Percentiles rank a stretch among this genome's conserved stretches.
Conservation (phyloP, 1,140 invertebrate genomes). For the Zaprionus capensis region DNA sequence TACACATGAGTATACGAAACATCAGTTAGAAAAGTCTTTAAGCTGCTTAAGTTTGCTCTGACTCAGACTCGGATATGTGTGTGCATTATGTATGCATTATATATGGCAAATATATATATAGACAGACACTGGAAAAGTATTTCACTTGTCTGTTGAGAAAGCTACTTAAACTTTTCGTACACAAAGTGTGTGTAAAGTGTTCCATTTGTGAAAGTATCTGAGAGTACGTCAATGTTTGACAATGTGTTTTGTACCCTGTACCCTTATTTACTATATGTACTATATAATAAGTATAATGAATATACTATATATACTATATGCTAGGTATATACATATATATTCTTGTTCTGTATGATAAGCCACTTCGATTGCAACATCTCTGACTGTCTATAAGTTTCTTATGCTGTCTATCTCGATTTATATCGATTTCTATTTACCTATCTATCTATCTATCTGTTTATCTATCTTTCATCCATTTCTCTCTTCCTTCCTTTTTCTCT, state of each 20-base stretch:
- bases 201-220: conserved; percentile 1
- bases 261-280: too few relatives aligned
- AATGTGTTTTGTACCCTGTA: neutral
- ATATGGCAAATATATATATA: neutral
- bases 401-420: too few relatives aligned
- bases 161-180: conserved; percentile 9
- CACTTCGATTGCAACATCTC: too few relatives aligned
- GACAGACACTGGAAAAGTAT: neutral
- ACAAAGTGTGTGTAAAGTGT: neutral
- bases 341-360: too few relatives aligned
- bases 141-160: conserved; percentile 2
- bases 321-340: too few relatives aligned
- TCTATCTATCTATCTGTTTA: neutral
- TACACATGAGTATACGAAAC: neutral
- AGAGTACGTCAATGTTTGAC: neutral
- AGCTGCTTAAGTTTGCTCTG: conserved; percentile 31
- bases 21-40: conserved; percentile 23
- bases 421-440: too few relatives aligned
- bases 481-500: neutral
- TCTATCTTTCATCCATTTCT: neutral
- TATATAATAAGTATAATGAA: too few relatives aligned
- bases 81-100: neutral
- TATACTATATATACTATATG: too few relatives aligned
- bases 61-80: neutral
- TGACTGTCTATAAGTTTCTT: too few relatives aligned